Conservation (phyloP, 1,140 invertebrate species). For the Mizuhopecten yessoensis region DNA sequence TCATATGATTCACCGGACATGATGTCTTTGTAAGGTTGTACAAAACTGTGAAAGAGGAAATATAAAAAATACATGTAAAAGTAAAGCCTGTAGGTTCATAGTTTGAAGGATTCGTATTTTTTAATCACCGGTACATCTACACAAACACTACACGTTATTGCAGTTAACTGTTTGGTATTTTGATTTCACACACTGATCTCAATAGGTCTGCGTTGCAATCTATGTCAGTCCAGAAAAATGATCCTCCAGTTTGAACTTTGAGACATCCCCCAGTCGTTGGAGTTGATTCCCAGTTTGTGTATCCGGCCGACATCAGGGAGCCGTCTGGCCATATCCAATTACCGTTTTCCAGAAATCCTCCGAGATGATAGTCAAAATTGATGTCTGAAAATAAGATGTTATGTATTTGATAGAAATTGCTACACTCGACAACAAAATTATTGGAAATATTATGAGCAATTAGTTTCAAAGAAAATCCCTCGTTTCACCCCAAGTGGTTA, state of each 20-base stretch:
- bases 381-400: neutral
- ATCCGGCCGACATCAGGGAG: neutral
- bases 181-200: constrained; percentile 4
- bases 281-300: neutral
- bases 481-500: too few relatives aligned
- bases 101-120: too few relatives aligned
- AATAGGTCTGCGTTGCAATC: neutral
- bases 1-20: too few relatives aligned
- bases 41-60: too few relatives aligned
- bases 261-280: constrained; percentile 30
- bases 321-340: constrained; percentile 15
- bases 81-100: too few relatives aligned
- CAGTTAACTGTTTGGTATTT: neutral
- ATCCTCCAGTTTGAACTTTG: constrained; percentile 16
- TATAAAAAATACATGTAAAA: too few relatives aligned
- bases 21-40: too few relatives aligned
- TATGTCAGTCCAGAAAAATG: neutral
- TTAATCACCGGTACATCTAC: too few relatives aligned
- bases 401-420: neutral
- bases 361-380: neutral
- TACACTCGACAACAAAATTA: too few relatives aligned
- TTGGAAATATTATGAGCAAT: too few relatives aligned
- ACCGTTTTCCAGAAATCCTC: neutral
- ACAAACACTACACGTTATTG: too few relatives aligned
- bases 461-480: too few relatives aligned